phyloP scores from a whole-genome alignment of 1,140 invertebrate species.

The Achroia grisella region DNA sequence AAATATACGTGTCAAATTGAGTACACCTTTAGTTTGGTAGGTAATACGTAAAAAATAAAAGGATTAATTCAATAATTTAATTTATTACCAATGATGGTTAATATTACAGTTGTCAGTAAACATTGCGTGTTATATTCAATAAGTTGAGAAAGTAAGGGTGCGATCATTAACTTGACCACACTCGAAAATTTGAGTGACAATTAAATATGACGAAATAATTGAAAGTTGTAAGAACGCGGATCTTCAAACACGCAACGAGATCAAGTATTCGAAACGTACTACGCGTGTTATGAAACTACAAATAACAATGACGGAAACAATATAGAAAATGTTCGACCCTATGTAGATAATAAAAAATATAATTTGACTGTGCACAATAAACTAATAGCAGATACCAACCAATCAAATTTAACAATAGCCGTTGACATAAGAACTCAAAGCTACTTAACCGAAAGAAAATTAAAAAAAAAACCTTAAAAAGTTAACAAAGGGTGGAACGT shows the following conservation, averaged over 20 bases:
- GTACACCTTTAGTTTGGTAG: too few relatives aligned
- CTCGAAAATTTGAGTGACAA: too few relatives aligned
- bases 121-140: too few relatives aligned
- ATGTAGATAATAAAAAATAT: constrained; percentile 15
- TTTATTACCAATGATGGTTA: too few relatives aligned
- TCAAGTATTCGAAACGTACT: constrained; percentile 14
- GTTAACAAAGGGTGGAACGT: constrained; percentile 41
- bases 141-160: too few relatives aligned
- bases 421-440: constrained; percentile 29
- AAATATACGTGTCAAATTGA: too few relatives aligned
- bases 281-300: constrained; percentile 15
- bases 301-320: not conserved
- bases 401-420: constrained; percentile 36
- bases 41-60: too few relatives aligned
- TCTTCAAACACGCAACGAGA: constrained; percentile 17
- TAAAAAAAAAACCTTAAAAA: constrained; percentile 29
- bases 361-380: constrained; percentile 27
- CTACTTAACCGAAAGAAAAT: constrained; percentile 25
- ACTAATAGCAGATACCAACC: constrained; percentile 14
- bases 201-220: too few relatives aligned
- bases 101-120: too few relatives aligned
- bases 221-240: constrained; percentile 14
- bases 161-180: too few relatives aligned
- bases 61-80: too few relatives aligned
- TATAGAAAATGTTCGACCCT: constrained; percentile 15